Evolutionary conservation across 2,888 invertebrate genomes (phyloP), one percentile per base, ranked within the genome.

Genomic region (Amaurobius ferox): DNA sequence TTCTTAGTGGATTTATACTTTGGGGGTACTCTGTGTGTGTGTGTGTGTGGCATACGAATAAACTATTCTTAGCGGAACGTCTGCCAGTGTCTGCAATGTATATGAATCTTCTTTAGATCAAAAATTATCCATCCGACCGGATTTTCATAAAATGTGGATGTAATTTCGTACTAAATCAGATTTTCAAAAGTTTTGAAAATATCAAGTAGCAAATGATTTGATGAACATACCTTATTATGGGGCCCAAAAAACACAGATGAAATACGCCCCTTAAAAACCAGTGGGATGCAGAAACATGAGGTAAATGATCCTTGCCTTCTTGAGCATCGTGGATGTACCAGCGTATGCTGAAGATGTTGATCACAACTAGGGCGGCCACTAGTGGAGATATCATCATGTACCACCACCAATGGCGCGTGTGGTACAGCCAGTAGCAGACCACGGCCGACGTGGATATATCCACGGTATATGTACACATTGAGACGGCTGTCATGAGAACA

Each of bases 281-380:
- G 67, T 88, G 88, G 30, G 78, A 74, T 2, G 48, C n/a, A 11
- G 87, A 78, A 44, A 83, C 67, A 35, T 72, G 39, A 6, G 66
- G 73, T 28, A 78, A n/a, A 13, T 73, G 32, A 0, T 44, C 40
- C 48, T 80, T 79, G 13, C 81, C 80, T 29, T 89, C 87, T 23
- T 89, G 87, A n/a, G 88, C 77, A 55, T 88, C 88, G 26, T 88
- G 87, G 35, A 73, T 61, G 66, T 89, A 89, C 89, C 89, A 89
- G 48, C 86, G 76, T 1, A 89, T 71, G 44, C 89, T 89, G 81
- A 89, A 88, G 13, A 77, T 62, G 61, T 89, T 90, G 77, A 89
- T 80, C 26, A 89, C 40, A 16, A 89, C 68, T 83, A 88, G 79
- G 9, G 90, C 88, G 9, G 81, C 23, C 13, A 88, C 2, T 7